Conservation (phyloP, 2,797 vertebrate genomes). For the Acrocephalus scirpaceus region DNA sequence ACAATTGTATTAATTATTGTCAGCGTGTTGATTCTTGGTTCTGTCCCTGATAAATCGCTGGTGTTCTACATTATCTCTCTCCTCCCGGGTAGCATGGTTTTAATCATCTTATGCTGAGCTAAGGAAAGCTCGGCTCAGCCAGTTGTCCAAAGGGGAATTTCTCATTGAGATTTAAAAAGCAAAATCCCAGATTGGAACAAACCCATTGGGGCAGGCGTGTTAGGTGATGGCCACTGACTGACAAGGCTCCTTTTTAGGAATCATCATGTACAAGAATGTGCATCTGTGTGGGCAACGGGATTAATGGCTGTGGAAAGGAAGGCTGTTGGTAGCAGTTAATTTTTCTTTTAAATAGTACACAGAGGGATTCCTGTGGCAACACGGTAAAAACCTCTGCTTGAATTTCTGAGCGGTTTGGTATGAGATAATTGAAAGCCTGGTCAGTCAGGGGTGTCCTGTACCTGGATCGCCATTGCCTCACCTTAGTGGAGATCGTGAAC, state of each 20-base stretch:
- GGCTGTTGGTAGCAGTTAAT: constrained; percentile 30
- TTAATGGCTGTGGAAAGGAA: constrained; percentile 39
- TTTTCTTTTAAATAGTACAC: constrained; percentile 24
- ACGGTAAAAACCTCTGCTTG: background rate
- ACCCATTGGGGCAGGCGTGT: background rate
- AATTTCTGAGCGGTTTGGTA: background rate
- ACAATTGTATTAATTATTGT: background rate
- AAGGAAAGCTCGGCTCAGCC: constrained; percentile 61
- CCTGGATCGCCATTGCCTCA: background rate
- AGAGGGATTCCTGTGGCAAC: constrained; percentile 1
- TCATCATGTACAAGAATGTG: background rate
- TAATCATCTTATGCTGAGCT: constrained; percentile 69
- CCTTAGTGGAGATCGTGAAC: background rate
- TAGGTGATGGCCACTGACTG: constrained; percentile 33
- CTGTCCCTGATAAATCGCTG: constrained; percentile 32
- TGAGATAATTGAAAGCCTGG: background rate
- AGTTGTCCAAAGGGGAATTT: constrained; percentile 60
- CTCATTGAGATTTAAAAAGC: constrained; percentile 59
- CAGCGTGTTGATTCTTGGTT: constrained; percentile 40
- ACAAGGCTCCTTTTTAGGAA: constrained; percentile 36
- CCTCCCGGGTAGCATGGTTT: constrained; percentile 49
- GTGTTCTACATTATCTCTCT: constrained; percentile 61
- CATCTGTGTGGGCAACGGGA: background rate
- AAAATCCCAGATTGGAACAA: constrained; percentile 56
- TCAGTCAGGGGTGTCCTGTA: background rate